Conservation (phyloP, 1,140 invertebrate genomes). For the Drosophila cardini region DNA sequence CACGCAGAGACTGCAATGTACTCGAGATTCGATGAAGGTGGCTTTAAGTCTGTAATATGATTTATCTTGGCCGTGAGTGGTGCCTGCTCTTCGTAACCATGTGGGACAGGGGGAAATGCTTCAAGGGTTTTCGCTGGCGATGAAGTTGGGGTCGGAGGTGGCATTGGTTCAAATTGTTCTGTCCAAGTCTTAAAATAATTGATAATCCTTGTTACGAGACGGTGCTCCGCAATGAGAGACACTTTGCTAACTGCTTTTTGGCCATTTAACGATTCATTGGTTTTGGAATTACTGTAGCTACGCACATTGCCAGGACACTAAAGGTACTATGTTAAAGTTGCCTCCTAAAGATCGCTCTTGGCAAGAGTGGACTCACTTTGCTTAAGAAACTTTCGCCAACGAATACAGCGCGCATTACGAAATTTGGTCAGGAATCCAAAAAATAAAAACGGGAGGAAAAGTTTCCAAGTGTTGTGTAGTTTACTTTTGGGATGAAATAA, state of each 20-base stretch:
- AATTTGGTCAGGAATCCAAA: conserved; percentile 20
- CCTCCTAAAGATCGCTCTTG: not conserved
- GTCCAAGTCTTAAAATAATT: conserved; percentile 8
- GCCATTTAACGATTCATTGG: not conserved
- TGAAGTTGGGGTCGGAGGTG: not conserved
- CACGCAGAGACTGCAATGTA: not conserved
- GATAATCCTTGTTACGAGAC: not conserved
- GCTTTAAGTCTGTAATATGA: not conserved
- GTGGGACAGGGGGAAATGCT: not conserved
- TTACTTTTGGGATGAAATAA: not conserved
- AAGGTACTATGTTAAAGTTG: not conserved
- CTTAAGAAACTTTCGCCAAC: conserved; percentile 9
- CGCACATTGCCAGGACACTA: conserved; percentile 4
- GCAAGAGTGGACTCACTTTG: conserved; percentile 6
- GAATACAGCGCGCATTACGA: conserved; percentile 34
- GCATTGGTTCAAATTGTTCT: conserved; percentile 8
- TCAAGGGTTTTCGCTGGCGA: no score
- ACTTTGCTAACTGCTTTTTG: not conserved
- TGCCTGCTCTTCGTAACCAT: not conserved
- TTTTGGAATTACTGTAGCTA: not conserved
- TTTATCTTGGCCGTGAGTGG: not conserved
- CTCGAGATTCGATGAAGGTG: not conserved
- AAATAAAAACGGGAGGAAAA: not conserved
- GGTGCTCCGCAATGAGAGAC: not conserved
- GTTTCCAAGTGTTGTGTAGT: not conserved